Conservation (phyloP, 2,888 invertebrate genomes). For the Deilephila elpenor region DNA sequence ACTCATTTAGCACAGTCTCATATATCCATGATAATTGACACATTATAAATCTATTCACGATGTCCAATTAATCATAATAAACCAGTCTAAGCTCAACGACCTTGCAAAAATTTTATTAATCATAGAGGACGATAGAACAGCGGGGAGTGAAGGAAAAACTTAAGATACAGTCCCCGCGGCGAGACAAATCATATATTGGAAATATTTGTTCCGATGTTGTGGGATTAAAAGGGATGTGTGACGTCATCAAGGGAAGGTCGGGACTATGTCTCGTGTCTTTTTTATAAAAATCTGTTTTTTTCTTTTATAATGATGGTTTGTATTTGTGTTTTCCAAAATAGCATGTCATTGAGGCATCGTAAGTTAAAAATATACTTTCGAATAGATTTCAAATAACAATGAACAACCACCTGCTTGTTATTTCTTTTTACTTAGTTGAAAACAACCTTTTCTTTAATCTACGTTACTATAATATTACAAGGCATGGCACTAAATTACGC, state of each 20-base stretch:
- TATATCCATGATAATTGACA: neutral
- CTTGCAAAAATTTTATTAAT: neutral
- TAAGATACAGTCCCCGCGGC: neutral
- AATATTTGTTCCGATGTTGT: neutral
- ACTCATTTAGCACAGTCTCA: no score
- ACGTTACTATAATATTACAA: neutral
- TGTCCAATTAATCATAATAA: constrained; percentile 1
- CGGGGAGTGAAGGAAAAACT: neutral
- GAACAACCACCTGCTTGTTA: no score
- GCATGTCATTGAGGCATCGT: no score
- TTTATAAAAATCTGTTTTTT: no score
- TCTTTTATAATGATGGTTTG: no score
- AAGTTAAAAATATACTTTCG: no score
- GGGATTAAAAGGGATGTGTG: no score
- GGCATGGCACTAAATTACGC: neutral
- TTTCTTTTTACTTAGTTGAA: neutral
- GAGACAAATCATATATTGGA: neutral
- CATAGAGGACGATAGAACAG: neutral
- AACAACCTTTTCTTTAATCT: neutral
- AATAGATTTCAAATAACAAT: no score
- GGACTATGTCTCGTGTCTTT: no score
- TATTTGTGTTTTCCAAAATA: no score
- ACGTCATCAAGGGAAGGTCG: no score
- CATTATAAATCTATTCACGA: constrained; percentile 1
- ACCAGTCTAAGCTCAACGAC: neutral